Conservation (phyloP, 92 coral and sea anemone genomes). For the Epizoanthus scotinus region DNA sequence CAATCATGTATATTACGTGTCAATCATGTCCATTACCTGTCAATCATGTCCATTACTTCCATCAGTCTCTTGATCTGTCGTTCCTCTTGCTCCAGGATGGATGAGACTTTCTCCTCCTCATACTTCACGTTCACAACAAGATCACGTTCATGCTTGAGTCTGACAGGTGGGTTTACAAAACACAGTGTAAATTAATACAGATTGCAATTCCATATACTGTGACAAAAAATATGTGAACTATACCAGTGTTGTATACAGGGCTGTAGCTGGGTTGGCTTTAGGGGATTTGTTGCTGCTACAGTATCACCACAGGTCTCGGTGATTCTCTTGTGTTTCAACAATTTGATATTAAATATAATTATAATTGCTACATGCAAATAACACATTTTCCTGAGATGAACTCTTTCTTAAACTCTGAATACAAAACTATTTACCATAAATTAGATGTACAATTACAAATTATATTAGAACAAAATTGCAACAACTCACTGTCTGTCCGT, state of each 20-base stretch:
- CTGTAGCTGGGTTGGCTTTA: background rate
- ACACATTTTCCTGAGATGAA: too few relatives aligned
- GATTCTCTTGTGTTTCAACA: too few relatives aligned
- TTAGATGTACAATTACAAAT: too few relatives aligned
- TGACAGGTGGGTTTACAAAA: constrained; percentile 19
- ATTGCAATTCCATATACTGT: background rate
- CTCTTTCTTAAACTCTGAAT: too few relatives aligned
- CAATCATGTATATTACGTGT: too few relatives aligned
- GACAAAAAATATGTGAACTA: background rate
- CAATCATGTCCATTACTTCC: constrained; percentile 89
- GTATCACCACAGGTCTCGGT: too few relatives aligned
- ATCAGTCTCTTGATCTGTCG: constrained; percentile 79
- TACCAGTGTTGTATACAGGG: background rate
- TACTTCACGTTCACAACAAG: constrained; percentile 83
- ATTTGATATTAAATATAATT: too few relatives aligned
- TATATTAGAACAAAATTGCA: too few relatives aligned
- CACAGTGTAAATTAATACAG: background rate
- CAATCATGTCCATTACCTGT: constrained; percentile 82
- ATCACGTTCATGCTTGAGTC: constrained; percentile 87
- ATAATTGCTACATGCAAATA: too few relatives aligned
- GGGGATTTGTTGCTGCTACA: too few relatives aligned
- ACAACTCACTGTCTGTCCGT: constrained; percentile 93
- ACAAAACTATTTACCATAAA: too few relatives aligned
- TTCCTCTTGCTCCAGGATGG: constrained; percentile 80
- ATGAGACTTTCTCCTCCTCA: constrained; percentile 76